phyloP scores from a whole-genome alignment of 2,113 vertebrate genomes.

The Boulengeromyrus knoepffleri region DNA sequence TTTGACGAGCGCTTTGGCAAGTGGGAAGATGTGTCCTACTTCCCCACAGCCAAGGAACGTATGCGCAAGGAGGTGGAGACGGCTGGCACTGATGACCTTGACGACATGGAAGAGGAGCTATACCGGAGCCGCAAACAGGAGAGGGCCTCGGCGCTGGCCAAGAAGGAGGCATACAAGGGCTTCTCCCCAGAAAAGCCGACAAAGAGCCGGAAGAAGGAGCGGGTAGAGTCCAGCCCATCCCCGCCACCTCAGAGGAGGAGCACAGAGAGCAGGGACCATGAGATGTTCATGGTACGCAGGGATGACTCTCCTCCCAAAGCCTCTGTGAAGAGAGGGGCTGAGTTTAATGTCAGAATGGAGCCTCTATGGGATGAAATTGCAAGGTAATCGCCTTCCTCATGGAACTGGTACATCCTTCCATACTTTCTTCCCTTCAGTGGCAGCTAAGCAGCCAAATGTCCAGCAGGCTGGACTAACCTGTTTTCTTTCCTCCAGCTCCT shows the following conservation, averaged over 20 bases:
- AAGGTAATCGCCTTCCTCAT: constrained; percentile 63
- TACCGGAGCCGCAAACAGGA: constrained; percentile 76
- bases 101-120: constrained; percentile 63
- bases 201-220: constrained; percentile 70
- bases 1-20: constrained; percentile 70
- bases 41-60: constrained; percentile 67
- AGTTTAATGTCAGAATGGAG: constrained; percentile 82
- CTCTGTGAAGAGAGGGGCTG: constrained; percentile 74
- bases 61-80: constrained; percentile 65
- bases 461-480: neutral
- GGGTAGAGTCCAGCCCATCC: constrained; percentile 64
- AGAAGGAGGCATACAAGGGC: constrained; percentile 70
- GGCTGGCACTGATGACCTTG: constrained; percentile 61
- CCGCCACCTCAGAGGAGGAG: constrained; percentile 56
- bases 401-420: neutral
- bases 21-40: constrained; percentile 71
- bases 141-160: constrained; percentile 60
- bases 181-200: constrained; percentile 73
- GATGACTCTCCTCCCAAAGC: constrained; percentile 63
- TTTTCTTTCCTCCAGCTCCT: constrained; percentile 56
- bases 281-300: constrained; percentile 58
- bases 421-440: neutral
- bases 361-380: constrained; percentile 78
- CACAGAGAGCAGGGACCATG: constrained; percentile 70
- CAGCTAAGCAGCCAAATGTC: neutral